phyloP scores from a whole-genome alignment of 2,797 vertebrate genomes.

The Sebastes kiyomatsui region DNA sequence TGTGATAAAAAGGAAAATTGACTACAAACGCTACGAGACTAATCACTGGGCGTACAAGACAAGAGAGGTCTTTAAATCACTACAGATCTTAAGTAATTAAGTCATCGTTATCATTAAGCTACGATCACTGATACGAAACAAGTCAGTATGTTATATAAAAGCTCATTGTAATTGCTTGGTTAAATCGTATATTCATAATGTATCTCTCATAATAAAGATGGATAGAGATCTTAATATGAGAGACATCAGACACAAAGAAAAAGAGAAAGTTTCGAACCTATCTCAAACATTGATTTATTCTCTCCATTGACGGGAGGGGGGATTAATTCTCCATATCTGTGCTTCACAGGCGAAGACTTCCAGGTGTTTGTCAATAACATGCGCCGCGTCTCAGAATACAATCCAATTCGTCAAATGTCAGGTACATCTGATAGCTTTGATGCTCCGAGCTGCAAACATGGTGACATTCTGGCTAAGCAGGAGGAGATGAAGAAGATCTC shows the following conservation, averaged over 20 bases:
- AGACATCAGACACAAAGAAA: slow-evolving; percentile 17
- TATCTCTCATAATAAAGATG: slow-evolving; percentile 58
- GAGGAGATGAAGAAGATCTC: slow-evolving; percentile 5
- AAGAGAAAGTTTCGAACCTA: background rate
- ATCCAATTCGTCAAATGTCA: slow-evolving; percentile 58
- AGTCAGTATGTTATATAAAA: slow-evolving; percentile 60
- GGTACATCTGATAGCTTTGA: slow-evolving; percentile 48
- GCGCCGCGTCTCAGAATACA: slow-evolving; percentile 15
- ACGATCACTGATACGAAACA: slow-evolving; percentile 59
- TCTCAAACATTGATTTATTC: slow-evolving; percentile 33
- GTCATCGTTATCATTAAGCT: slow-evolving; percentile 64
- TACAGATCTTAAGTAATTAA: slow-evolving; percentile 67
- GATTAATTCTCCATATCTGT: slow-evolving; percentile 53
- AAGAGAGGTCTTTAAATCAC: slow-evolving; percentile 61
- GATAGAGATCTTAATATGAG: slow-evolving; percentile 42
- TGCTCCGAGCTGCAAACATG: slow-evolving; percentile 39
- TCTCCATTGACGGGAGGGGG: background rate
- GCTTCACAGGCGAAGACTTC: slow-evolving; percentile 32
- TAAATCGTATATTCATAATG: slow-evolving; percentile 48
- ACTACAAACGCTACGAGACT: slow-evolving; percentile 21
- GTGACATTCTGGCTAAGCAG: slow-evolving; percentile 37
- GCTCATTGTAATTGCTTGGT: slow-evolving; percentile 55
- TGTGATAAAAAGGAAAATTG: slow-evolving; percentile 33
- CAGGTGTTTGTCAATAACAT: slow-evolving; percentile 51
- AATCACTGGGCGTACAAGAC: slow-evolving; percentile 45